phyloP scores from a whole-genome alignment of 2,888 invertebrate genomes.

The Chloroclysta siterata region DNA sequence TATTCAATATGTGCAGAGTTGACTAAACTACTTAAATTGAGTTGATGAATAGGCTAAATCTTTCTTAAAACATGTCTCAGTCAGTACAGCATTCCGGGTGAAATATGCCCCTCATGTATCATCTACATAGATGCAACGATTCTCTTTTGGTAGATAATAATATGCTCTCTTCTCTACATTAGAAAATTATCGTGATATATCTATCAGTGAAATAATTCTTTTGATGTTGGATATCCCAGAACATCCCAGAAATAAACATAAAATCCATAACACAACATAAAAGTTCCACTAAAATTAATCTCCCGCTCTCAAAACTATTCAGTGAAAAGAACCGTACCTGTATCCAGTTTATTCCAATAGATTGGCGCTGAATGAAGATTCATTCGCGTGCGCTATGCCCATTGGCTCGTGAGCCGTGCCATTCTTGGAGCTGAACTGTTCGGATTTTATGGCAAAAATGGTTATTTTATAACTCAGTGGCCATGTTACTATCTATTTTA shows the following conservation, averaged over 20 bases:
- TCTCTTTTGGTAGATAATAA: too few species aligned
- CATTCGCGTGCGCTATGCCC: slow-evolving; percentile 43
- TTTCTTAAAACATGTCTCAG: too few species aligned
- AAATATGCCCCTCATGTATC: too few species aligned
- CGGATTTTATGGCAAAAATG: slow-evolving; percentile 25
- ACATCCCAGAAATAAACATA: background rate
- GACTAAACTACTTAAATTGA: too few species aligned
- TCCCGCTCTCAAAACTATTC: slow-evolving; percentile 28
- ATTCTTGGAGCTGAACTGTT: slow-evolving; percentile 25
- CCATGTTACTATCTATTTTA: slow-evolving; percentile 15
- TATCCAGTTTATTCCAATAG: slow-evolving; percentile 46
- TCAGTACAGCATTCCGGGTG: too few species aligned
- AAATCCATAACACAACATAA: slow-evolving; percentile 7
- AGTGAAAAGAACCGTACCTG: slow-evolving; percentile 36
- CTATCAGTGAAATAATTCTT: background rate
- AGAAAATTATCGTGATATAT: too few species aligned
- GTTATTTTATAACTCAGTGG: slow-evolving; percentile 11
- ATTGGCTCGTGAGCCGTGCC: slow-evolving; percentile 33
- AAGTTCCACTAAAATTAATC: slow-evolving; percentile 20
- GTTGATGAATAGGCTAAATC: too few species aligned
- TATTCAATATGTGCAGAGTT: background rate
- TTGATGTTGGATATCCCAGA: background rate
- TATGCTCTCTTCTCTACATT: too few species aligned
- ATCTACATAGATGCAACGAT: too few species aligned
- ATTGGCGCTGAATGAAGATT: slow-evolving; percentile 50